Percentiles rank a stretch among this genome's conserved stretches.
phyloP scores from a whole-genome alignment of 2,113 vertebrate genomes.

The Cyanistes caeruleus region DNA sequence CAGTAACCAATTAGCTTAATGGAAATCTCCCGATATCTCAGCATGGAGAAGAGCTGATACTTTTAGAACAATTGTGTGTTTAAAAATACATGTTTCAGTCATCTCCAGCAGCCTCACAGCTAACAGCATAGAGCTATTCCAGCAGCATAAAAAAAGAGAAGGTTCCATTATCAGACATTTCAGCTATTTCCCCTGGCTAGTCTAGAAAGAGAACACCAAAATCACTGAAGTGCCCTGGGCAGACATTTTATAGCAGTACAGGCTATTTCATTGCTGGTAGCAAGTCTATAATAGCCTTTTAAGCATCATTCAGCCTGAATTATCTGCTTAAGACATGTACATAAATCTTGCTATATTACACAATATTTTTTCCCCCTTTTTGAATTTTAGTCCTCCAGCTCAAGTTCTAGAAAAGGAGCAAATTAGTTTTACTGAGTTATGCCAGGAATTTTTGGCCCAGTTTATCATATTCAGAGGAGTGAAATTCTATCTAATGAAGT shows the following conservation, averaged over 20 bases:
- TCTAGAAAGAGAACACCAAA: constrained; percentile 64
- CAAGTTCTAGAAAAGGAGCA: constrained; percentile 18
- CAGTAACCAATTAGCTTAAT: background rate
- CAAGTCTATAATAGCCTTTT: constrained; percentile 65
- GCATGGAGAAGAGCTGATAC: background rate
- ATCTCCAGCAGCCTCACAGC: background rate
- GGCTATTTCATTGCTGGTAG: constrained; percentile 54
- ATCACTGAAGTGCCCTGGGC: constrained; percentile 65
- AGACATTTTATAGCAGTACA: constrained; percentile 55
- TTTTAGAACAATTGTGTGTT: background rate
- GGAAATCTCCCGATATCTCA: background rate
- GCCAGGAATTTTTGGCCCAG: constrained; percentile 23
- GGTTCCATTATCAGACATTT: constrained; percentile 42
- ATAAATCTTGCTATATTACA: constrained; percentile 55
- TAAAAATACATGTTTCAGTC: constrained; percentile 30
- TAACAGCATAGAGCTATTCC: constrained; percentile 7
- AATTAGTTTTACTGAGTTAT: constrained; percentile 19
- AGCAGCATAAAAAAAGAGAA: constrained; percentile 32
- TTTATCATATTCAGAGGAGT: constrained; percentile 22
- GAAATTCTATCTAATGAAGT: constrained; percentile 30
- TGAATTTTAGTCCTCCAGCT: background rate
- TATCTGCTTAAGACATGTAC: constrained; percentile 45
- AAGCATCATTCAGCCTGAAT: constrained; percentile 59
- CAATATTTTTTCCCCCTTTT: background rate
- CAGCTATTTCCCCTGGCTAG: constrained; percentile 56